A percentile compares a stretch with the other conserved stretches of the same genome.
phyloP scores from a whole-genome alignment of 2,888 invertebrate species.

The Branchellion lobata region DNA sequence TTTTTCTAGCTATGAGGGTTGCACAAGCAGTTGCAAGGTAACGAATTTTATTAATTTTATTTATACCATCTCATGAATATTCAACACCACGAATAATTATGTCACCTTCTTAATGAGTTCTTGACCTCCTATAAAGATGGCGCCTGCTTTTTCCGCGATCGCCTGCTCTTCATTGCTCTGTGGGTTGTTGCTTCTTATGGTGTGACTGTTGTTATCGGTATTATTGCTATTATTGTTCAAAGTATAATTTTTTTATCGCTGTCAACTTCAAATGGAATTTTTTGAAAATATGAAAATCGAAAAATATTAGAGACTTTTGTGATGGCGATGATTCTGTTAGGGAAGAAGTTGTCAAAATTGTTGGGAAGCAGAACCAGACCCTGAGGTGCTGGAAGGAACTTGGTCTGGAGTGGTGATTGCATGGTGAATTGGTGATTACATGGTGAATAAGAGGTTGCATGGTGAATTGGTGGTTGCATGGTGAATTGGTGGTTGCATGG shows the following conservation, averaged over 20 bases:
- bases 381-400: conserved; percentile 54
- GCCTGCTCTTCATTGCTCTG: conserved; percentile 53
- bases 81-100: no score
- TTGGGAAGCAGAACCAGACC: conserved; percentile 56
- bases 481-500: no score
- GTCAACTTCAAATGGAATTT: no score
- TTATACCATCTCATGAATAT: no score
- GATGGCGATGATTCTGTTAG: conserved; percentile 55
- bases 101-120: conserved; percentile 55
- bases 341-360: conserved; percentile 54
- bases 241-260: no score
- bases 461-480: no score
- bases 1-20: conserved; percentile 51
- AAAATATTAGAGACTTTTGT: conserved; percentile 55
- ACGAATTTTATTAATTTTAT: no score
- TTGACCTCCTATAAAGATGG: conserved; percentile 54
- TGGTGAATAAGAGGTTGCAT: no score
- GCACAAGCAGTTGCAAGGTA: no score
- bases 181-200: conserved; percentile 34
- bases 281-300: no score
- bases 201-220: not conserved
- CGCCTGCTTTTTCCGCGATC: conserved; percentile 54
- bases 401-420: conserved; percentile 54
- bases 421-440: no score
- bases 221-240: not conserved